Evolutionary conservation across 2,797 vertebrate species (phyloP).

Genomic region (Lutjanus campechanus): DNA sequence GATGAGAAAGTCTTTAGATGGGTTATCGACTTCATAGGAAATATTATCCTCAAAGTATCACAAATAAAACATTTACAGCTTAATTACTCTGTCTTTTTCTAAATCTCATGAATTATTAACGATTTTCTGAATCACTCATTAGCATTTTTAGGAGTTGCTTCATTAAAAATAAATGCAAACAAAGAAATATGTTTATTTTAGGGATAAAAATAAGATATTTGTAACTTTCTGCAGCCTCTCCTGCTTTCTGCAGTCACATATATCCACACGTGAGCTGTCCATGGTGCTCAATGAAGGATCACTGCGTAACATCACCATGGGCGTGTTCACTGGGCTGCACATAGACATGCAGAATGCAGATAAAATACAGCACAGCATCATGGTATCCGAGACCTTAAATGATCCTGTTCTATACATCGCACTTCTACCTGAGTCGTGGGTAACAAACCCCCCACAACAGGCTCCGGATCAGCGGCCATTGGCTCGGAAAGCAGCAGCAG

Average conservation of each 20-base stretch:
- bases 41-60: neutral
- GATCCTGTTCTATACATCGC: slow-evolving; percentile 36
- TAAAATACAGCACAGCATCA: slow-evolving; percentile 6
- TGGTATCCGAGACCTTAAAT: slow-evolving; percentile 2
- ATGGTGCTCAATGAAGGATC: slow-evolving; percentile 58
- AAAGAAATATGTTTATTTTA: slow-evolving; percentile 15
- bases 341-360: slow-evolving; percentile 49
- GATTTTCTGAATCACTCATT: neutral
- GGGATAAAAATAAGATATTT: neutral
- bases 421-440: slow-evolving; percentile 45
- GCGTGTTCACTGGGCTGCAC: slow-evolving; percentile 30
- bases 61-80: slow-evolving; percentile 23
- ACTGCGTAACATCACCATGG: slow-evolving; percentile 35
- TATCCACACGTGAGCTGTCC: slow-evolving; percentile 71
- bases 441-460: slow-evolving; percentile 20
- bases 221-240: slow-evolving; percentile 17
- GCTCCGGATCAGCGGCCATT: slow-evolving; percentile 48
- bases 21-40: slow-evolving; percentile 37
- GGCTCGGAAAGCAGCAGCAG: slow-evolving; percentile 49
- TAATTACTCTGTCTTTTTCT: slow-evolving; percentile 9
- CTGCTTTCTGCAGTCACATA: slow-evolving; percentile 55
- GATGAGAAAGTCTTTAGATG: slow-evolving; percentile 45
- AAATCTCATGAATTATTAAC: slow-evolving; percentile 9
- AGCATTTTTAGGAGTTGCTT: slow-evolving; percentile 8
- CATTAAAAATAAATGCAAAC: slow-evolving; percentile 16